Evolutionary conservation across 2,113 vertebrate species (phyloP).

Genomic region (Alethe diademata): DNA sequence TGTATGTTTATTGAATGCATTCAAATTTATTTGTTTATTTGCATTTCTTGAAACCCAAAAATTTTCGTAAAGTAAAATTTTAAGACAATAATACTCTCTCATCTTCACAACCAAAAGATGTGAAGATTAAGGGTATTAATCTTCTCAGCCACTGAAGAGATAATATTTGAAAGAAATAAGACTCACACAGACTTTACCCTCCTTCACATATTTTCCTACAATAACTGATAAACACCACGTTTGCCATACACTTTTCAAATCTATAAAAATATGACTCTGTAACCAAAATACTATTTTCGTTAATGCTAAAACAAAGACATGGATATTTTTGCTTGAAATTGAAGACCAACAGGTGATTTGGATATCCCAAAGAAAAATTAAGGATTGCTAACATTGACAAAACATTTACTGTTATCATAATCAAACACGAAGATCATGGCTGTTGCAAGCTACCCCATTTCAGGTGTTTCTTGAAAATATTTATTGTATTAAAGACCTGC

Average conservation of each 20-base stretch:
- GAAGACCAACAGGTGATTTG: not conserved
- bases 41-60: not conserved
- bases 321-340: not conserved
- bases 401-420: not conserved
- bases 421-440: not conserved
- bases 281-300: not conserved
- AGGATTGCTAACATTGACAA: not conserved
- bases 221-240: not conserved
- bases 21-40: not conserved
- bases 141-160: not conserved
- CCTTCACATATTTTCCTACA: not conserved
- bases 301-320: not conserved
- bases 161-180: not conserved
- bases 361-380: not conserved
- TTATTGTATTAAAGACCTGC: not conserved
- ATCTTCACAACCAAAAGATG: not conserved
- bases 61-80: not conserved
- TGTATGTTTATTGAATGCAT: not conserved
- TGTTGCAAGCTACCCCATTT: not conserved
- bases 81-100: not conserved
- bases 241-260: not conserved
- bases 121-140: not conserved
- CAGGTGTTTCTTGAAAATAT: not conserved
- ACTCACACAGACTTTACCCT: not conserved
- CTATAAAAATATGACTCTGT: not conserved